Conservation (phyloP, 2,113 vertebrate species). For the Salvelinus namaycush region DNA sequence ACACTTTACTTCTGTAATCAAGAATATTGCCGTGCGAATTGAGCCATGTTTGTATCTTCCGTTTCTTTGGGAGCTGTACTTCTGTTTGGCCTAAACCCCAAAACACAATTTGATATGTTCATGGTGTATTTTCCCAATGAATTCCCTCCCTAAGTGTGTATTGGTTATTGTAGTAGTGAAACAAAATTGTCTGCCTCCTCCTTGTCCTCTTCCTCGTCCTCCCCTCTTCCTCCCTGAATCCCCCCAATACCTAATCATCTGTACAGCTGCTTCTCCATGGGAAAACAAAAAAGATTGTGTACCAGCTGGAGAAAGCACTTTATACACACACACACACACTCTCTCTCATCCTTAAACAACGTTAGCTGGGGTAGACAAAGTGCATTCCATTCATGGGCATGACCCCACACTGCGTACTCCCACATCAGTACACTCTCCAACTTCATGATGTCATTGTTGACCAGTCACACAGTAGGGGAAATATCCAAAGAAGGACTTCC, state of each 20-base stretch:
- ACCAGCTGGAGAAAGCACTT: conserved; percentile 50
- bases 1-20: too few relatives aligned
- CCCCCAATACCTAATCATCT: conserved; percentile 52
- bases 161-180: not conserved
- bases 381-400: not conserved
- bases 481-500: not conserved
- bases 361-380: not conserved
- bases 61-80: too few relatives aligned
- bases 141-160: too few relatives aligned
- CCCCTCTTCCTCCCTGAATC: conserved; percentile 17
- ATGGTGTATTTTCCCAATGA: too few relatives aligned
- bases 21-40: too few relatives aligned
- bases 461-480: not conserved
- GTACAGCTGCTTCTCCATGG: conserved; percentile 52
- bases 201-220: conserved; percentile 22
- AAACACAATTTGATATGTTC: too few relatives aligned
- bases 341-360: not conserved
- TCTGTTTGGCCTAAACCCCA: too few relatives aligned
- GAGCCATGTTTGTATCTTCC: too few relatives aligned
- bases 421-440: not conserved
- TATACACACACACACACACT: not conserved
- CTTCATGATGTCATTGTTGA: not conserved
- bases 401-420: not conserved
- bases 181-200: not conserved
- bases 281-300: conserved; percentile 54